Conservation (phyloP, 2,888 invertebrate species). For the Dendrolimus houi region DNA sequence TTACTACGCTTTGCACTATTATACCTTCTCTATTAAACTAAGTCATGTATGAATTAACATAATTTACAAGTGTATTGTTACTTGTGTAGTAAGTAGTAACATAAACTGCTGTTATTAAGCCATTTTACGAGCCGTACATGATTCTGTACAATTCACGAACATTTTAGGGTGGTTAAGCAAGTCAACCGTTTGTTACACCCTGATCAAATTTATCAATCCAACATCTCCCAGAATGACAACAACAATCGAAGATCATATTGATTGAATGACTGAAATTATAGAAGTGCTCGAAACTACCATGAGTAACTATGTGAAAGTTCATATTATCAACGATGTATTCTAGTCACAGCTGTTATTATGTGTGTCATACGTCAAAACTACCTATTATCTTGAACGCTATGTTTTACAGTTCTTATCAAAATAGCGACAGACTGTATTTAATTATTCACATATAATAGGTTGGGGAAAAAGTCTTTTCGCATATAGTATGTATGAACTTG, state of each 20-base stretch:
- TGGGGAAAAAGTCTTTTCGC: no score
- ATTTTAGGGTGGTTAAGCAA: not conserved
- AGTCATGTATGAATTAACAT: conserved; percentile 8
- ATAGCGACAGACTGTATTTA: no score
- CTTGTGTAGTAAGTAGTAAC: not conserved
- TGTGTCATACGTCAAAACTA: no score
- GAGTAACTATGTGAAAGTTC: no score
- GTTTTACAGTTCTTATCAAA: no score
- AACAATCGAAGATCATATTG: not conserved
- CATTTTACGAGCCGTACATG: not conserved
- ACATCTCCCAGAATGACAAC: no score
- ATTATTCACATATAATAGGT: no score
- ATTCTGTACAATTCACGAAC: not conserved
- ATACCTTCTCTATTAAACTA: not conserved
- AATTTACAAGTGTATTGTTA: not conserved
- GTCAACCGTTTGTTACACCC: conserved; percentile 3
- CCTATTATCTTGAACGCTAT: no score
- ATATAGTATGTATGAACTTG: no score
- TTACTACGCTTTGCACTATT: no score
- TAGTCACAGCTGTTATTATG: no score
- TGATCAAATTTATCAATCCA: conserved; percentile 4
- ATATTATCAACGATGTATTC: no score
- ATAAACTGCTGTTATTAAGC: not conserved
- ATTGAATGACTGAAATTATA: not conserved
- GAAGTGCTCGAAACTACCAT: not conserved